Percentiles rank a stretch among this genome's conserved stretches.
Conservation (phyloP, 2,888 invertebrate genomes). For the Tuberolachnus salignus region DNA sequence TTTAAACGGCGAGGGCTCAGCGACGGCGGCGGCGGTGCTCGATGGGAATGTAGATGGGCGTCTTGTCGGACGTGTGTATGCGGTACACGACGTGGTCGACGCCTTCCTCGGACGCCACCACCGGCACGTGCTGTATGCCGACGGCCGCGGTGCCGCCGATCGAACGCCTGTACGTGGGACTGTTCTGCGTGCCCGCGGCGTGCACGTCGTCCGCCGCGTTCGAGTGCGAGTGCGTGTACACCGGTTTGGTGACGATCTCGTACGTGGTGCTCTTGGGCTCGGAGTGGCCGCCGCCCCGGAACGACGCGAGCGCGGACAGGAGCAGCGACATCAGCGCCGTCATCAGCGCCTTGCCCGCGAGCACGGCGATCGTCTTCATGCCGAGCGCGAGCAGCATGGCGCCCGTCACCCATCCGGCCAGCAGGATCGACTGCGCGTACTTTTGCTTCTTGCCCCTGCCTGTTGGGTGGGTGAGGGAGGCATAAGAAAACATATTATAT, state of each 20-base stretch:
- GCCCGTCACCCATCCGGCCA: slow-evolving; percentile 60
- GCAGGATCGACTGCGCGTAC: slow-evolving; percentile 57
- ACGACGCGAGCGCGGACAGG: slow-evolving; percentile 59
- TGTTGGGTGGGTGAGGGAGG: background rate
- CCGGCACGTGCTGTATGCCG: background rate
- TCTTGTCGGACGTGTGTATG: slow-evolving; percentile 47
- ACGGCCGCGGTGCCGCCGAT: background rate
- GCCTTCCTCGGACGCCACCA: slow-evolving; percentile 3
- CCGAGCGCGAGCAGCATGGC: slow-evolving; percentile 59
- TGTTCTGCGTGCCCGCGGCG: slow-evolving; percentile 42
- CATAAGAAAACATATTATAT: too few relatives aligned
- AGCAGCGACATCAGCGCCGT: slow-evolving; percentile 59
- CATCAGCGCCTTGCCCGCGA: slow-evolving; percentile 60
- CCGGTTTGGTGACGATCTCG: slow-evolving; percentile 82
- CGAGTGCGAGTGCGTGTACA: slow-evolving; percentile 65
- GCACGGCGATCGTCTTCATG: slow-evolving; percentile 60
- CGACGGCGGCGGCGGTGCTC: slow-evolving; percentile 16
- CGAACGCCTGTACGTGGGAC: slow-evolving; percentile 44
- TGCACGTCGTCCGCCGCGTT: slow-evolving; percentile 58
- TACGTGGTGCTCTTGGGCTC: slow-evolving; percentile 70
- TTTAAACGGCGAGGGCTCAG: too few relatives aligned
- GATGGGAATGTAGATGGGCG: slow-evolving; percentile 54
- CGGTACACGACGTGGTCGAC: slow-evolving; percentile 51
- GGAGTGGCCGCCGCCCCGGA: slow-evolving; percentile 60
- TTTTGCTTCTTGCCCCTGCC: slow-evolving; percentile 58